Base-by-base conservation (phyloP, 2,888 invertebrate genomes). In the Uloborus plumipes region DNA sequence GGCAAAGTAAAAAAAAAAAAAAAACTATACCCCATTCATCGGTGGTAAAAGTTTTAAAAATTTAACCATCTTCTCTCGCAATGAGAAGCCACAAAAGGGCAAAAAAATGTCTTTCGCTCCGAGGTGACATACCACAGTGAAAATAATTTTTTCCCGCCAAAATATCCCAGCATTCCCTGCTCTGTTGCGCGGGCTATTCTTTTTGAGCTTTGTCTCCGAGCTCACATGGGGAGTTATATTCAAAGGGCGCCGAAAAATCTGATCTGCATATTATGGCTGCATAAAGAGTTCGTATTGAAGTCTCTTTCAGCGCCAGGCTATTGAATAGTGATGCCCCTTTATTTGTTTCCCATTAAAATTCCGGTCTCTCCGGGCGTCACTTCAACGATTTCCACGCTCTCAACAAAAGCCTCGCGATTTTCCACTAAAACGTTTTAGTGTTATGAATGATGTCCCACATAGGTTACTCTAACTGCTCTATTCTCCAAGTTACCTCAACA, bases 311-410 rank as follows among this genome's bases (percentile, higher is more conserved):
- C 55, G 22, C 31, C 51, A 26, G 39, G 13, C 71, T 39, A 72
- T 78, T 78, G 72, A 78, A 78, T 78, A 70, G 74, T 49, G 73
- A 67, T 80, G 73, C 73, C 18, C 67, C 80, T 80, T 80, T 74
- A 74, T 80, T 80, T 80, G 80, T 80, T 81, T 58, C 80, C 69
- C 70, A 74, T 81, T 81, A 74, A 74, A 81, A 74, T 73, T 74
- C 62, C 64, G 61, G 50, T 70, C 78, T 71, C 66, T 50, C 15
- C 31, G 66, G 18, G 15, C 66, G 66, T 69, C 67, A 51, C 55
- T 55, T 47, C 20, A 59, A 53, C 53, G 79, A 73, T 62, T 58
- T 71, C n/a, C 26, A 66, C 62, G 53, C 65, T 53, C 51, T 18
- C 53, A 73, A 80, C 74, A 80, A 74, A 79, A 64, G 80, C 72